Evolutionary conservation across 2,888 invertebrate species (phyloP), one percentile per base, ranked within the genome.

Genomic region (Penaeus monodon): DNA sequence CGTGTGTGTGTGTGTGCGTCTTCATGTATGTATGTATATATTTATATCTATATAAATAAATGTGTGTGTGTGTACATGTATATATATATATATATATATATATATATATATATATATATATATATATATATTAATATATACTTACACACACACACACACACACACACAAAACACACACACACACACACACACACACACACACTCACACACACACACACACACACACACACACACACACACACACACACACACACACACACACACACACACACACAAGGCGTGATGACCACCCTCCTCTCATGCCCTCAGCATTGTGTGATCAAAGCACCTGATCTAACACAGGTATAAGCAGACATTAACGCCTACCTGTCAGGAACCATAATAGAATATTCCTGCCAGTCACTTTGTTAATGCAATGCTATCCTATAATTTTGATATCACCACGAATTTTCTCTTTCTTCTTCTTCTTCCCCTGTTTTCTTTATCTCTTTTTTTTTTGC

Each of bases 171-270:
- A 66, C 66, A 66, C 65, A 22, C 65, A 68, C 44, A 68, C 29
- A 81, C 29, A 81, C 68, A 24, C 44, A 66, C 44, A 49, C 27
- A 27, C 57, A 27, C 27, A 57, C 57, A 27, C 57, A n/a, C 2
- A 6, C 1, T 6, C 12, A 38, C 22, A 10, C 77, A 49, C 27
- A 24, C 49, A 57, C 24, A 77, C 57, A 77, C 44, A 77, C 77
- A 24, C 44, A 29, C 77, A 44, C 77, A 38, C 29, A 22, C 29
- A 77, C 22, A 44, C 24, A 77, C 44, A 77, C 77, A 44, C 44
- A 22, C 77, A 22, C 77, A 77, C 44, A 33, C 77, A 77, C 44
- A 77, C 57, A 77, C 57, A 77, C 38, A 77, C 77, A 77, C 76
- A 27, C 76, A 38, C n/a, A 44, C 76, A 22, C 27, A 44, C 76